phyloP scores from a whole-genome alignment of 2,113 vertebrate genomes.

The Oncorhynchus tshawytscha region DNA sequence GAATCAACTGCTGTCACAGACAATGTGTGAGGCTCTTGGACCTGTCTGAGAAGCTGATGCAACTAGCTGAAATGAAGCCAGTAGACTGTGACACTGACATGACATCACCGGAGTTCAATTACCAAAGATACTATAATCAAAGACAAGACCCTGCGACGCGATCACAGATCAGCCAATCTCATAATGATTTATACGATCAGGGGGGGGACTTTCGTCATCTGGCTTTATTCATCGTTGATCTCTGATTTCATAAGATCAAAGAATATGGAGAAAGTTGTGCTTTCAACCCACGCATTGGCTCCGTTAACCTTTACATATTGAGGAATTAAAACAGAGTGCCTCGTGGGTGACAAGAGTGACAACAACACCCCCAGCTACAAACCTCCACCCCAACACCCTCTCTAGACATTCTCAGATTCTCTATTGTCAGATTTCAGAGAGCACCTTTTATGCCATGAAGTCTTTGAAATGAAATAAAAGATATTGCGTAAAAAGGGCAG shows the following conservation, averaged over 20 bases:
- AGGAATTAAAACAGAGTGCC: not conserved
- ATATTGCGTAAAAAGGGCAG: not conserved
- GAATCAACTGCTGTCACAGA: too few species aligned
- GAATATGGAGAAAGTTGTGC: not conserved
- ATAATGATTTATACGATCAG: not conserved
- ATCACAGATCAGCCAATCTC: not conserved
- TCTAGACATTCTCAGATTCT: not conserved
- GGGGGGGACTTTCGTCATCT: not conserved
- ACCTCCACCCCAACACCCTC: not conserved
- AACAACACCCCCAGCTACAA: not conserved
- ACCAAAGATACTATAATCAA: not conserved
- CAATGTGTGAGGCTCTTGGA: not conserved
- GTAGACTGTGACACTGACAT: not conserved
- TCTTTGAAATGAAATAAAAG: conserved; percentile 2
- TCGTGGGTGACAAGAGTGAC: not conserved
- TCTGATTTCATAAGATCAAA: not conserved
- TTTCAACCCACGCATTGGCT: not conserved
- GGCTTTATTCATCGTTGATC: not conserved
- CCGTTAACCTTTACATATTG: not conserved
- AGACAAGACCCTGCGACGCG: not conserved
- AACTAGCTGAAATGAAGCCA: not conserved
- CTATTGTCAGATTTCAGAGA: not conserved
- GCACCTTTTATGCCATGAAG: not conserved
- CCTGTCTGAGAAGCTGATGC: not conserved
- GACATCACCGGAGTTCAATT: not conserved